phyloP scores from a whole-genome alignment of 2,888 invertebrate species.

The Eurois occulta region DNA sequence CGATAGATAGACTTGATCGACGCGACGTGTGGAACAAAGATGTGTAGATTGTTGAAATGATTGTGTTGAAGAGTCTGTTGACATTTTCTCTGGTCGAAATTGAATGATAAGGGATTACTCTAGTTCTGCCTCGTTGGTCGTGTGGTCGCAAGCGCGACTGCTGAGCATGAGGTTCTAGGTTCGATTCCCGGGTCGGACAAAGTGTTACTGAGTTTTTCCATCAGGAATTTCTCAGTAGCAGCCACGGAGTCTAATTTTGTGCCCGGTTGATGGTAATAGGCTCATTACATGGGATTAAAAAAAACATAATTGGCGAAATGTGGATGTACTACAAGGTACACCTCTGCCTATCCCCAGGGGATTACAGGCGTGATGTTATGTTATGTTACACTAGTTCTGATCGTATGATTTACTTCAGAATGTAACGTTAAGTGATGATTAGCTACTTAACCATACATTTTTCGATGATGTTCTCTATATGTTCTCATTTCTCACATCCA shows the following conservation, averaged over 20 bases:
- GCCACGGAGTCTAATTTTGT: not conserved
- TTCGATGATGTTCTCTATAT: no score
- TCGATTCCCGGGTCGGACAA: not conserved
- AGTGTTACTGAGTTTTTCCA: no score
- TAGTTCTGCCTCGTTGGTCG: not conserved
- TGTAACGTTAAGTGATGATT: not conserved
- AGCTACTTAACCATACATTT: not conserved
- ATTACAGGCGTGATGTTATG: not conserved
- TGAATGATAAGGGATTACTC: constrained; percentile 15
- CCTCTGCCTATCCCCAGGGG: not conserved
- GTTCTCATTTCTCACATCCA: no score
- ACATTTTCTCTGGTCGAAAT: constrained; percentile 49
- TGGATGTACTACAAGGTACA: not conserved
- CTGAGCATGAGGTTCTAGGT: not conserved
- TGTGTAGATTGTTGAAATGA: constrained; percentile 46
- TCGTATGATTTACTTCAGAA: constrained; percentile 5
- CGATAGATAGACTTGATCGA: constrained; percentile 50
- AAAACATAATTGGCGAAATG: not conserved
- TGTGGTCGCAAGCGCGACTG: not conserved
- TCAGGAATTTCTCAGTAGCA: no score
- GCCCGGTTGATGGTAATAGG: not conserved
- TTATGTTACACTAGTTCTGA: not conserved
- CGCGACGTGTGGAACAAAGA: constrained; percentile 44
- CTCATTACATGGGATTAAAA: not conserved
- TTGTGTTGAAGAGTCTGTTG: constrained; percentile 39